These are phyloP conservation scores for Cynopterus brachyotis DNA, from an alignment of 2,113 vertebrate genomes.

Conservation along the genomic window DNA sequence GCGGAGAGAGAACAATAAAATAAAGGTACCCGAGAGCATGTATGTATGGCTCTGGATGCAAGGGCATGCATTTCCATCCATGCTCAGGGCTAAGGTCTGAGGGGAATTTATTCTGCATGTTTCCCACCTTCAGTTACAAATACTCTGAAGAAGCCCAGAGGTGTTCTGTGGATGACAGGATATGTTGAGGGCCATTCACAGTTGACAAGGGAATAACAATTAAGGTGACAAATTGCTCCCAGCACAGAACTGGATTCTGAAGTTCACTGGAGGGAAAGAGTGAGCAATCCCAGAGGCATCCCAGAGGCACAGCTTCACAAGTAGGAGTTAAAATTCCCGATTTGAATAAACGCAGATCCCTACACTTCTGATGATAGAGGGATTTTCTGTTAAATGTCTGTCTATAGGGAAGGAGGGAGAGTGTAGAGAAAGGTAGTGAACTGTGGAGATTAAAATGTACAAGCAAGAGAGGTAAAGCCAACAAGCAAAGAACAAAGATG, in stretches of 20 bases:
- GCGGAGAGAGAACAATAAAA: background rate
- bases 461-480: background rate
- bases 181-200: background rate
- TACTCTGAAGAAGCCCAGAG: background rate
- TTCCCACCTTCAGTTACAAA: background rate
- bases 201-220: background rate
- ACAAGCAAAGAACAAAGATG: background rate
- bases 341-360: background rate
- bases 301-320: background rate
- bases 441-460: background rate
- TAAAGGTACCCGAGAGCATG: background rate
- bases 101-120: background rate
- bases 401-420: background rate
- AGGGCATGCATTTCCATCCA: accelerated
- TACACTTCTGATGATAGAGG: background rate
- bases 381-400: background rate
- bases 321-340: background rate
- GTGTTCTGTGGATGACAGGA: background rate
- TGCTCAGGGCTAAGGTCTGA: background rate
- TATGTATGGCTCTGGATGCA: background rate
- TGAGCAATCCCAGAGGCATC: background rate
- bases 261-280: background rate
- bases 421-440: background rate
- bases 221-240: background rate
- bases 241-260: background rate